Conservation (phyloP, 2,888 invertebrate species). For the Aphrophora alni region DNA sequence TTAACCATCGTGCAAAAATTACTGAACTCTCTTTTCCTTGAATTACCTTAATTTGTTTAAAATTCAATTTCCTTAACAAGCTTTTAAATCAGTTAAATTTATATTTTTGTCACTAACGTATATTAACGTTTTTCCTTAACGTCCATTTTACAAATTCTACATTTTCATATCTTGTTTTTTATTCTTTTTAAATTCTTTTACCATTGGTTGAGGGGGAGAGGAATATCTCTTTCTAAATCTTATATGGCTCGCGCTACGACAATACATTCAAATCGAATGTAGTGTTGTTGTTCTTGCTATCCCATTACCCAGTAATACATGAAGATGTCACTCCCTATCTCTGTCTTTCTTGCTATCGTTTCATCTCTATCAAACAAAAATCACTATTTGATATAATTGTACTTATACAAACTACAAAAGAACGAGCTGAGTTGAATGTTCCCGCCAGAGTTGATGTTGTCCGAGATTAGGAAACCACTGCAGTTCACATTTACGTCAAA, state of each 20-base stretch:
- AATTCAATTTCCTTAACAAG: too few species aligned
- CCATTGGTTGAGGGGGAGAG: not conserved
- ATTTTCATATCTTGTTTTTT: too few species aligned
- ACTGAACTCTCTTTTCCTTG: too few species aligned
- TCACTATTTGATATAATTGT: not conserved
- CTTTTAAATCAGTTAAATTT: too few species aligned
- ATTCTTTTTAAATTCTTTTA: too few species aligned
- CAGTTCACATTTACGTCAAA: not conserved
- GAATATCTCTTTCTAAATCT: not conserved
- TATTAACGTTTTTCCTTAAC: too few species aligned
- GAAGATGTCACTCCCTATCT: slow-evolving; percentile 6
- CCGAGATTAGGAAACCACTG: not conserved
- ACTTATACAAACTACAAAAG: not conserved
- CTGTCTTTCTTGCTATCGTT: not conserved
- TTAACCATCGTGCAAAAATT: too few species aligned
- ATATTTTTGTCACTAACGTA: too few species aligned
- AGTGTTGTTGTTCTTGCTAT: not conserved
- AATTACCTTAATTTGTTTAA: too few species aligned
- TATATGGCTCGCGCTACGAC: not conserved
- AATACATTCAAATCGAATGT: slow-evolving; percentile 9
- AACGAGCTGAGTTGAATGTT: not conserved
- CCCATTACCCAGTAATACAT: slow-evolving; percentile 2
- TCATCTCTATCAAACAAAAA: not conserved
- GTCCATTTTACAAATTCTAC: too few species aligned
- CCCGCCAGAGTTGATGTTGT: not conserved